Percentiles rank a stretch among this genome's conserved stretches.
Conservation (phyloP, 2,113 vertebrate genomes). For the Vulpes vulpes region DNA sequence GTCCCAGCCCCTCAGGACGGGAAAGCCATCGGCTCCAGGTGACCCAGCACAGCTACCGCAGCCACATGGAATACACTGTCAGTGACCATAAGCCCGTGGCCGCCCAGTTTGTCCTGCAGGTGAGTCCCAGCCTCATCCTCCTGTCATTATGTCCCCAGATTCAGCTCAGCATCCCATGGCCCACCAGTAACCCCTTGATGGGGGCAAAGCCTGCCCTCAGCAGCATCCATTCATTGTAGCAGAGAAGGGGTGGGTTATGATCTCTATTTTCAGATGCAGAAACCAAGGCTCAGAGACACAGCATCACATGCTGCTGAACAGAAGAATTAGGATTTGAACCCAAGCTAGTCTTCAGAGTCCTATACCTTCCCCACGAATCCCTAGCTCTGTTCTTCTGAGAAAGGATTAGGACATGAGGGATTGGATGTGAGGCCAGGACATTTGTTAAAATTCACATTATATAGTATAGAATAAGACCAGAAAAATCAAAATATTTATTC, state of each 20-base stretch:
- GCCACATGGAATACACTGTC: constrained; percentile 96
- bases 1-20: constrained; percentile 88
- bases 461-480: background rate
- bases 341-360: background rate
- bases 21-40: constrained; percentile 91
- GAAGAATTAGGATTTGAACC: constrained; percentile 42
- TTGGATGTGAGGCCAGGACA: too few species aligned
- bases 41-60: constrained; percentile 93
- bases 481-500: constrained; percentile 1
- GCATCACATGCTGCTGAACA: background rate
- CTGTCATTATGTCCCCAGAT: background rate
- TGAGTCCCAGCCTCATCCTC: constrained; percentile 83
- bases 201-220: background rate
- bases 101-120: constrained; percentile 94
- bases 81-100: constrained; percentile 99
- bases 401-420: background rate
- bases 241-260: background rate
- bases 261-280: constrained; percentile 5
- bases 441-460: constrained; percentile 25
- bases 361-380: background rate
- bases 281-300: background rate
- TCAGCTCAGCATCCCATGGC: background rate
- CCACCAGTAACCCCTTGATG: background rate
- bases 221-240: background rate
- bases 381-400: background rate